phyloP scores from a whole-genome alignment of 2,888 invertebrate species.

The Portevinia maculata region DNA sequence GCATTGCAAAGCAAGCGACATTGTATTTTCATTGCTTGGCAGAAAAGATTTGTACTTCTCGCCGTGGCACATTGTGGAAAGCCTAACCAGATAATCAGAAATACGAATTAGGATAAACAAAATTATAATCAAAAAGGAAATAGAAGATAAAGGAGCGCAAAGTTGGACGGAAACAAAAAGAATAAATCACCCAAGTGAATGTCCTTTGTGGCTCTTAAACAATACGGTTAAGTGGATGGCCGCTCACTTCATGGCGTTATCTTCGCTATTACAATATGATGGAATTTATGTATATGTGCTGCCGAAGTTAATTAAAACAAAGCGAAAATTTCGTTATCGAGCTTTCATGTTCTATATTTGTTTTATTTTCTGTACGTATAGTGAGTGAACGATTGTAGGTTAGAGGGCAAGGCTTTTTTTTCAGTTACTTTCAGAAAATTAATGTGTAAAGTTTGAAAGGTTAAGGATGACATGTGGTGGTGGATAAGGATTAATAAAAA shows the following conservation, averaged over 20 bases:
- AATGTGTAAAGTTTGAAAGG: slow-evolving; percentile 21
- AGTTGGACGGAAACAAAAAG: neutral
- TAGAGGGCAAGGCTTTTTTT: slow-evolving; percentile 2
- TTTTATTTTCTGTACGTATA: neutral
- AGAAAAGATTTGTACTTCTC: neutral
- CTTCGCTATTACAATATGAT: slow-evolving; percentile 33
- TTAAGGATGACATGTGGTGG: neutral
- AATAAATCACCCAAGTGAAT: slow-evolving; percentile 8
- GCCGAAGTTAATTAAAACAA: slow-evolving; percentile 53
- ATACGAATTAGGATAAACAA: slow-evolving; percentile 14
- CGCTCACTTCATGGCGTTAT: slow-evolving; percentile 19
- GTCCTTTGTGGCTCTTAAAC: slow-evolving; percentile 7
- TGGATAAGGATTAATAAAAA: neutral
- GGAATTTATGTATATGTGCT: slow-evolving; percentile 60
- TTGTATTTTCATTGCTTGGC: slow-evolving; percentile 15
- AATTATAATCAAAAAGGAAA: slow-evolving; percentile 20
- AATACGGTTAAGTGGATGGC: slow-evolving; percentile 13
- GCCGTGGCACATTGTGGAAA: slow-evolving; percentile 34
- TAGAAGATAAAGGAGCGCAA: slow-evolving; percentile 13
- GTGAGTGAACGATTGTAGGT: neutral
- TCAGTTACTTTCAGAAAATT: slow-evolving; percentile 14
- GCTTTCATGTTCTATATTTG: slow-evolving; percentile 27
- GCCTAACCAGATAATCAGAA: slow-evolving; percentile 51
- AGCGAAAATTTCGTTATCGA: slow-evolving; percentile 40
- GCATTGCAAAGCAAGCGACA: slow-evolving; percentile 5